phyloP scores from a whole-genome alignment of 2,113 vertebrate genomes.

The Macquaria australasica region DNA sequence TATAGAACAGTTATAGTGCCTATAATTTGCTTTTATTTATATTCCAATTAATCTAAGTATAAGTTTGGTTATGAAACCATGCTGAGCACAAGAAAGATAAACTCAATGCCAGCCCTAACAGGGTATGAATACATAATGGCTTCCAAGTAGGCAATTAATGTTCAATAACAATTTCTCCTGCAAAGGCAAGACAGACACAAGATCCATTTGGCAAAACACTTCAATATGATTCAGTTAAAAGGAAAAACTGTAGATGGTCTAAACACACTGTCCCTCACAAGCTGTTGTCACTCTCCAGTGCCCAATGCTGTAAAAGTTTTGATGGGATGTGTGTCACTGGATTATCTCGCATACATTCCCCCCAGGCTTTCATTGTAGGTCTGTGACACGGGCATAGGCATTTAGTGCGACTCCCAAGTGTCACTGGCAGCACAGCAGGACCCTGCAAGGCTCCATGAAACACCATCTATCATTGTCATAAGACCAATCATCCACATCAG shows the following conservation, averaged over 20 bases:
- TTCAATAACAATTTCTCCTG: conserved; percentile 14
- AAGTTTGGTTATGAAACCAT: conserved; percentile 17
- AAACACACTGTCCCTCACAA: conserved; percentile 22
- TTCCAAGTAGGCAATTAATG: conserved; percentile 14
- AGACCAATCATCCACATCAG: conserved; percentile 79
- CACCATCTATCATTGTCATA: conserved; percentile 83
- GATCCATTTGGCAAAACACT: conserved; percentile 26
- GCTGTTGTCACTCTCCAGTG: conserved; percentile 55
- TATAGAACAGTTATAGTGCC: background rate
- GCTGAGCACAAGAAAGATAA: conserved; percentile 19
- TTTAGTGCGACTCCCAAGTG: conserved; percentile 79
- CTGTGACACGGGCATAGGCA: conserved; percentile 70
- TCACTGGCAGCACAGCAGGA: conserved; percentile 76
- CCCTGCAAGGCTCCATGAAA: conserved; percentile 73
- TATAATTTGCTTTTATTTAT: conserved; percentile 23
- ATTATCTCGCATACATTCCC: conserved; percentile 71
- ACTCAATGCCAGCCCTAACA: conserved; percentile 25
- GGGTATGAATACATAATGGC: conserved; percentile 16
- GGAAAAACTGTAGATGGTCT: conserved; percentile 22
- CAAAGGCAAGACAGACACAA: background rate
- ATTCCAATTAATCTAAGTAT: conserved; percentile 11
- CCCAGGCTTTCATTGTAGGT: conserved; percentile 65
- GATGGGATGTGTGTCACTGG: conserved; percentile 74
- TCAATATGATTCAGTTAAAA: conserved; percentile 25
- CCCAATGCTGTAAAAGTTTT: conserved; percentile 67